phyloP scores from a whole-genome alignment of 2,113 vertebrate species.

The Hypanus sabinus region DNA sequence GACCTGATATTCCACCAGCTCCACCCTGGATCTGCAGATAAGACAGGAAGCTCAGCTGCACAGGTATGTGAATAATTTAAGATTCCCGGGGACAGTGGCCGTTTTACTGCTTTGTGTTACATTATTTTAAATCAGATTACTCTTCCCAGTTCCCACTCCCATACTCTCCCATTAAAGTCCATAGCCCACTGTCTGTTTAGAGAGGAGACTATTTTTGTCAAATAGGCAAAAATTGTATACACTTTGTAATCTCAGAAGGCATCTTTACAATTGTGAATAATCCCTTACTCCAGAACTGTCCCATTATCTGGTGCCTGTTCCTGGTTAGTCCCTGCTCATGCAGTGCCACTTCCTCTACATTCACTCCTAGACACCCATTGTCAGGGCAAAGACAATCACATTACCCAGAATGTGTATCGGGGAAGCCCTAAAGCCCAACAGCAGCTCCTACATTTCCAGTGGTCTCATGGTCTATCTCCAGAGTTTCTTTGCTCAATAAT shows the following conservation, averaged over 20 bases:
- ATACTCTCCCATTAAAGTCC: too few relatives aligned
- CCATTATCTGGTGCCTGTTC: background rate
- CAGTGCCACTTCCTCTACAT: background rate
- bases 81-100: background rate
- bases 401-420: background rate
- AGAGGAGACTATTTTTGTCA: background rate
- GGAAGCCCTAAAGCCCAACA: background rate
- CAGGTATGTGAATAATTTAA: slow-evolving; percentile 27
- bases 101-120: background rate
- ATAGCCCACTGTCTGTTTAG: background rate
- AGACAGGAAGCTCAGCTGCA: background rate
- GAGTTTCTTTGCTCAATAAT: too few relatives aligned
- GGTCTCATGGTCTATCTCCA: too few relatives aligned
- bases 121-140: background rate
- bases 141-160: background rate
- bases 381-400: background rate
- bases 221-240: too few relatives aligned
- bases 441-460: too few relatives aligned
- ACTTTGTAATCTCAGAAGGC: too few relatives aligned
- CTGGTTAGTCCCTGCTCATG: too few relatives aligned
- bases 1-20: slow-evolving; percentile 17
- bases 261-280: too few relatives aligned
- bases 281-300: background rate
- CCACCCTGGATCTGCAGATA: background rate
- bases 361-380: background rate